Base-by-base conservation (phyloP, 2,888 invertebrate species). In the Tetanocera ferruginea region DNA sequence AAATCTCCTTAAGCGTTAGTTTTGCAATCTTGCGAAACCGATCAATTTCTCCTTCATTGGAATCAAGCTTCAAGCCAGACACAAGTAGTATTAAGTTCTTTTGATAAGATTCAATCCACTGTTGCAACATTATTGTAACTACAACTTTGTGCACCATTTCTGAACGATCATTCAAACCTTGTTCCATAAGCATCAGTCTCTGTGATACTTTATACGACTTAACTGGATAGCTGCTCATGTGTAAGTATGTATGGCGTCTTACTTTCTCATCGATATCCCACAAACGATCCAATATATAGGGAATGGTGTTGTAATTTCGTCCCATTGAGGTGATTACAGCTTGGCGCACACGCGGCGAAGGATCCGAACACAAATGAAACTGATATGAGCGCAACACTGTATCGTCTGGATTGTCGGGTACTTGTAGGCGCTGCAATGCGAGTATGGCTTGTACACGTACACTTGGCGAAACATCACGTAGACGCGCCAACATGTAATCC, bases 181-280 rank as follows among this genome's bases (percentile, higher is more conserved):
- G 91, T 74, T 91, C 91, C 3, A 95, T 86, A 1, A 95, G 86
- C 6, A 90, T 89, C 55, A 93, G 90, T 76, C 94, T 91, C 84
- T 94, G 93, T 2, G 91, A 91, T 55, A 94, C 94, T 73, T 93
- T 92, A 76, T 95, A 91, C 0, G 88, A 86, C 52, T 88, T 88
- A 9, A 90, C 90, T 1, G 89, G 88, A 74, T 88, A 90, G 67
- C 87, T 89, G 79, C 89, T 88, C 88, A 90, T 88, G 90, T 91
- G 85, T 90, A 92, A 79, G 81, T 89, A 90, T 0, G 90, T 89
- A 71, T 90, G 90, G 0, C 89, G 86, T 0, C 97, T 91, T 0
- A 97, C 96, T 43, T 92, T 92, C 77, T 94, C 94, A 85, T 95
- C 95, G 0, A 95, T 92, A 88, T 97, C 97, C 84, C 94, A 92